phyloP scores from a whole-genome alignment of 2,888 invertebrate genomes.

The Venusia cambrica region DNA sequence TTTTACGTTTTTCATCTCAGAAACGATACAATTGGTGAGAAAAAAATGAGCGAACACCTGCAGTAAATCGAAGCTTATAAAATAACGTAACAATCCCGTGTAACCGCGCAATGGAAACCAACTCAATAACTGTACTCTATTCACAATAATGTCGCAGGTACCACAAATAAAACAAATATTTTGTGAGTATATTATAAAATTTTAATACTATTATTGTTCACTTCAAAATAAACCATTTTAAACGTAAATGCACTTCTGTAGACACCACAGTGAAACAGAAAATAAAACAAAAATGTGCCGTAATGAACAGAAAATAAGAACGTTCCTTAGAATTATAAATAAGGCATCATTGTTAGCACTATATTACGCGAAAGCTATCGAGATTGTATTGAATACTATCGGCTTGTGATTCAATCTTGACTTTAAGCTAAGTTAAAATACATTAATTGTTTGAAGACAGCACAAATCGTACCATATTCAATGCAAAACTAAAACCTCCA shows the following conservation, averaged over 20 bases:
- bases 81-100: background rate
- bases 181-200: conserved; percentile 47
- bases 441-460: conserved; percentile 28
- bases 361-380: conserved; percentile 46
- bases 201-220: conserved; percentile 73
- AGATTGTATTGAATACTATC: conserved; percentile 20
- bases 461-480: too few species aligned
- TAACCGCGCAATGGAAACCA: conserved; percentile 10
- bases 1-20: too few species aligned
- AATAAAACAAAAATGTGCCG: conserved; percentile 24
- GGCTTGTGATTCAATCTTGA: conserved; percentile 20
- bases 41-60: too few species aligned
- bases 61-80: too few species aligned
- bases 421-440: conserved; percentile 35
- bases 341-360: conserved; percentile 52
- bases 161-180: conserved; percentile 35
- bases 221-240: conserved; percentile 45
- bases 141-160: conserved; percentile 1
- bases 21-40: too few species aligned
- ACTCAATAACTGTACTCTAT: conserved; percentile 10
- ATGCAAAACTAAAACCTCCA: too few species aligned
- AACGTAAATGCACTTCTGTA: conserved; percentile 52
- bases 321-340: conserved; percentile 32
- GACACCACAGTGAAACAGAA: conserved; percentile 38
- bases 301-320: conserved; percentile 37